Percentiles rank a stretch among this genome's conserved stretches.
phyloP scores from a whole-genome alignment of 2,797 vertebrate genomes.

The Pangasius sanitwongsei region DNA sequence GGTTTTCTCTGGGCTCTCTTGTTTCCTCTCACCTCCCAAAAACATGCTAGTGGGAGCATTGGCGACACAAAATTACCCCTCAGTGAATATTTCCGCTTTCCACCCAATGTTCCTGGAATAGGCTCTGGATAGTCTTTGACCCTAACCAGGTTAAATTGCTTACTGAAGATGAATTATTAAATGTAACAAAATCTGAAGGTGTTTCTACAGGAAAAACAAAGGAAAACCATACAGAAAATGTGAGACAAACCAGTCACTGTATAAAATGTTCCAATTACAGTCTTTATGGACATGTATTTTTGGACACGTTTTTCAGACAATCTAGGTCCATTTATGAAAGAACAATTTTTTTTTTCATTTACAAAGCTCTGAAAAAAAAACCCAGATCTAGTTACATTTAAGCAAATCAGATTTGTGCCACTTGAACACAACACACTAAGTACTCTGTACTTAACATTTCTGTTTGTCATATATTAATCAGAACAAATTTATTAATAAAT shows the following conservation, averaged over 20 bases:
- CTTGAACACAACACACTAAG: background rate
- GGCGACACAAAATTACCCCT: background rate
- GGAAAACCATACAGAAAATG: background rate
- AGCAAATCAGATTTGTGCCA: background rate
- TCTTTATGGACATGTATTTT: background rate
- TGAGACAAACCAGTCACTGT: background rate
- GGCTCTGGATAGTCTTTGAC: background rate
- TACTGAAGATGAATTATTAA: background rate
- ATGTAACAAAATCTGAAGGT: background rate
- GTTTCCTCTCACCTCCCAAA: slow-evolving; percentile 1
- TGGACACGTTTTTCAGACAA: background rate
- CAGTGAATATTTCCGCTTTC: background rate
- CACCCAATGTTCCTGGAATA: background rate
- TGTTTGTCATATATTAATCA: background rate
- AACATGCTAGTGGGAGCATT: background rate
- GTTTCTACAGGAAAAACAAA: background rate
- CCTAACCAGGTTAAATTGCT: background rate
- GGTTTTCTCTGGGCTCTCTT: background rate
- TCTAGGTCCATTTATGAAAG: background rate
- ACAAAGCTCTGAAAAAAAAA: background rate
- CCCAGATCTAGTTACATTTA: background rate
- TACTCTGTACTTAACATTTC: background rate
- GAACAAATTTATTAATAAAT: background rate
- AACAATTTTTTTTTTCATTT: background rate
- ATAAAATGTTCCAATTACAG: background rate